Percentiles rank a stretch among this genome's conserved stretches.
phyloP scores from a whole-genome alignment of 2,797 vertebrate genomes.

The Amphiprion clarkii region DNA sequence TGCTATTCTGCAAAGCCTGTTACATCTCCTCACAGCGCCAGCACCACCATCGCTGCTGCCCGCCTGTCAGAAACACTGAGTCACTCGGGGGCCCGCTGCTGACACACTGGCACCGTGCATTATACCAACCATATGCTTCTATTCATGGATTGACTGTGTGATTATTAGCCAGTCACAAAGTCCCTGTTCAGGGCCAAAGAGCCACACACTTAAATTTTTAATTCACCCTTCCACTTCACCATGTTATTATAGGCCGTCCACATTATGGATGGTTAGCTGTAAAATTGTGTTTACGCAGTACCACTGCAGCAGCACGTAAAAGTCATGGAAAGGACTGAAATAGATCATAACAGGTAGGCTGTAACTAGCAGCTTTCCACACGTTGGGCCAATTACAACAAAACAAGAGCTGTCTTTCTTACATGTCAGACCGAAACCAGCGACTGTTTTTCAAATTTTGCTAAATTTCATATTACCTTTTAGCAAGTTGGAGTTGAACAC shows the following conservation, averaged over 20 bases:
- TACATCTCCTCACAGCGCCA: slow-evolving; percentile 55
- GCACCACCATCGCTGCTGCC: slow-evolving; percentile 49
- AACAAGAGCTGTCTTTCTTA: slow-evolving; percentile 31
- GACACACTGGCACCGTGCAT: slow-evolving; percentile 64
- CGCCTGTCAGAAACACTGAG: slow-evolving; percentile 73
- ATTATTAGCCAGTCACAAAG: slow-evolving; percentile 78
- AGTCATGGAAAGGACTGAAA: slow-evolving; percentile 49
- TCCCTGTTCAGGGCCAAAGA: slow-evolving; percentile 59
- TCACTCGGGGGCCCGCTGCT: slow-evolving; percentile 59
- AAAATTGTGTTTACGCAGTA: slow-evolving; percentile 59
- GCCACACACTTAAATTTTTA: slow-evolving; percentile 55
- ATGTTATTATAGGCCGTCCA: slow-evolving; percentile 73
- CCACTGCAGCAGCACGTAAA: slow-evolving; percentile 44
- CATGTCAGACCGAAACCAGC: slow-evolving; percentile 9
- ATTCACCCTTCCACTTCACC: slow-evolving; percentile 47
- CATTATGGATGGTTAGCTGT: slow-evolving; percentile 67
- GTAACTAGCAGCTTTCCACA: slow-evolving; percentile 47
- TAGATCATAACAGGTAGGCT: slow-evolving; percentile 48
- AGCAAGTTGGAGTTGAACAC: not conserved
- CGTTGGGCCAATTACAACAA: slow-evolving; percentile 53
- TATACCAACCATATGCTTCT: slow-evolving; percentile 70
- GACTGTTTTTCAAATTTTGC: not conserved
- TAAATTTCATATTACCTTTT: not conserved
- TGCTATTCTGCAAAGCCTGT: slow-evolving; percentile 70
- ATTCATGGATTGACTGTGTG: slow-evolving; percentile 73